Percentiles rank a stretch among this genome's conserved stretches.
phyloP scores from a whole-genome alignment of 2,113 vertebrate genomes.

The Ctenodactylus gundi region DNA sequence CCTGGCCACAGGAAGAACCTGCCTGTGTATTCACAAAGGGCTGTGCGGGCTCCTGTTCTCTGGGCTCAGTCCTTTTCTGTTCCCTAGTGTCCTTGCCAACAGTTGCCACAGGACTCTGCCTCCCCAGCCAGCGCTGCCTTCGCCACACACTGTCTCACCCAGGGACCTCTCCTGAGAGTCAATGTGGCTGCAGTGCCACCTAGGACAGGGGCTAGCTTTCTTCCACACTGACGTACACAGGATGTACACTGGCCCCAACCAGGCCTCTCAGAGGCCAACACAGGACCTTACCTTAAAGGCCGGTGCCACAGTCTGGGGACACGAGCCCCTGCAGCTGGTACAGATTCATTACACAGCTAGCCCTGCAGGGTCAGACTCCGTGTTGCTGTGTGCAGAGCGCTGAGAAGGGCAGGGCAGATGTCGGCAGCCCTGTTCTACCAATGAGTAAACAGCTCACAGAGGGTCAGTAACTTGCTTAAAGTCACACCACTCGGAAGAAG shows the following conservation, averaged over 20 bases:
- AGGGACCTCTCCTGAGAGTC: not conserved
- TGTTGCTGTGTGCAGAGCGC: not conserved
- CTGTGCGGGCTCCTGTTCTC: not conserved
- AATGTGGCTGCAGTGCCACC: not conserved
- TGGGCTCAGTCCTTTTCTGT: not conserved
- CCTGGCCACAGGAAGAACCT: no score
- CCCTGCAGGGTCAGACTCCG: not conserved
- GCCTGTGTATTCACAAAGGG: not conserved
- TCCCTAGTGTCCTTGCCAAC: not conserved
- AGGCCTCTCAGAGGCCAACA: not conserved
- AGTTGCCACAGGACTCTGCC: not conserved
- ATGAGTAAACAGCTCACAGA: not conserved
- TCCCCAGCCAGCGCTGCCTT: not conserved
- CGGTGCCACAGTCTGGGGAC: not conserved
- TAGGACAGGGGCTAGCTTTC: not conserved
- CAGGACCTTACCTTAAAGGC: not conserved
- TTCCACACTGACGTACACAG: not conserved
- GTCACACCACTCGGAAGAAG: not conserved
- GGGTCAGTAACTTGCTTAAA: not conserved
- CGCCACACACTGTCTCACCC: not conserved
- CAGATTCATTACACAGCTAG: not conserved
- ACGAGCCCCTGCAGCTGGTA: not conserved
- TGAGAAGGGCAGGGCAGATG: not conserved
- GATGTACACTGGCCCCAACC: fast-evolving
- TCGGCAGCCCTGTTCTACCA: not conserved